Evolutionary conservation across 2,113 vertebrate genomes (phyloP).

Genomic region (human (Homo sapiens)): DNA sequence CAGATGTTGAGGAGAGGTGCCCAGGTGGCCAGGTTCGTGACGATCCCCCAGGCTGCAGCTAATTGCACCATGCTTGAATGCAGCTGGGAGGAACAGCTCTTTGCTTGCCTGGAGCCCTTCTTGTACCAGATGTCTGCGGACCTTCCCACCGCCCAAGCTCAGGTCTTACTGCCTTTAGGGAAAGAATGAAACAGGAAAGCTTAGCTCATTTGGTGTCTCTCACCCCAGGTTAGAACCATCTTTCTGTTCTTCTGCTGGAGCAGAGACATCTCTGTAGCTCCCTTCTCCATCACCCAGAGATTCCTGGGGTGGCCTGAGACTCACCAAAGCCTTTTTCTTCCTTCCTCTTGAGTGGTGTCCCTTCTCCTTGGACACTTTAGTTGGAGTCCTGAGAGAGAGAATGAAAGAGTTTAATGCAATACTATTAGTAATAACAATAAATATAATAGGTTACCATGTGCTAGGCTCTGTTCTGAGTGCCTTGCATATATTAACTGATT

Average conservation of each 20-base stretch:
- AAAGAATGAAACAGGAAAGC: neutral
- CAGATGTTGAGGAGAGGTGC: neutral
- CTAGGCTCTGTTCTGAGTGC: neutral
- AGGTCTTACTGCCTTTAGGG: neutral
- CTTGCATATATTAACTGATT: neutral
- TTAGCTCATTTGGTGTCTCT: neutral
- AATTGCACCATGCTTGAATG: neutral
- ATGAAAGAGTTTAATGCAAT: neutral
- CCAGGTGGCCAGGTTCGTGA: neutral
- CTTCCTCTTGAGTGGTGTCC: neutral
- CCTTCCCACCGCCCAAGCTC: neutral
- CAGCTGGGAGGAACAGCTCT: neutral
- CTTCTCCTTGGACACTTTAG: neutral
- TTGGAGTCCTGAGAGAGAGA: neutral
- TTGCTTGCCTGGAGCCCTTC: neutral
- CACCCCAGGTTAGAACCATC: neutral
- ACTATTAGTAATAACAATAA: neutral
- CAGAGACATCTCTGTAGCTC: neutral
- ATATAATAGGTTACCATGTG: neutral
- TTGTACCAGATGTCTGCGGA: neutral
- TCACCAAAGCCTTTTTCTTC: neutral
- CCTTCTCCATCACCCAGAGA: neutral
- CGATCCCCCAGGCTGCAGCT: neutral
- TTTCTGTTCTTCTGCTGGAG: neutral
- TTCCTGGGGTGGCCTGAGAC: neutral